Percentiles rank a stretch among this genome's conserved stretches.
These are phyloP conservation scores for Rhagonycha lutea DNA, from an alignment of 2,888 invertebrate species.

Conservation along the genomic window DNA sequence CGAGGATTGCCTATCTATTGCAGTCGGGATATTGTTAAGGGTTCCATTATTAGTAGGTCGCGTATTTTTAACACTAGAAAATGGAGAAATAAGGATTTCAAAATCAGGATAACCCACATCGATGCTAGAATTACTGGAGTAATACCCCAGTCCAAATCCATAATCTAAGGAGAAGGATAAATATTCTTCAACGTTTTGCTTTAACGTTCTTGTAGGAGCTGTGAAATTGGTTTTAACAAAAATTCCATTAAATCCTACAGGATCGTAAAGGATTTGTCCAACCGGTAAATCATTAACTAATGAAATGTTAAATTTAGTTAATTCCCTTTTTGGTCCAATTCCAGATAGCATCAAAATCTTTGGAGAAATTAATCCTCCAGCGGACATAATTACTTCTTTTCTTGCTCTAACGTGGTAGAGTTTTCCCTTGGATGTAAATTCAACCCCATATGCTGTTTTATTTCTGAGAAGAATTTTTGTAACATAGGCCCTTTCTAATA, in stretches of 20 bases:
- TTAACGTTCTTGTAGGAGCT: not conserved
- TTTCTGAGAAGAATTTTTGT: not conserved
- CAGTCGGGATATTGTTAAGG: no score
- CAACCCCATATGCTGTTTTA: not conserved
- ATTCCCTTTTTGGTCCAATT: not conserved
- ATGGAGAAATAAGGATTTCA: no score
- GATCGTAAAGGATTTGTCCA: not conserved
- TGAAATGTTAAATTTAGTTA: not conserved
- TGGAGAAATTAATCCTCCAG: not conserved
- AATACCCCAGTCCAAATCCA: no score
- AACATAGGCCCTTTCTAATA: not conserved
- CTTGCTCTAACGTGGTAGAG: not conserved
- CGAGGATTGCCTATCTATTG: not conserved
- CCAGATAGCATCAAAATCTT: not conserved
- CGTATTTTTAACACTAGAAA: not conserved
- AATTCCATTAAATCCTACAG: not conserved
- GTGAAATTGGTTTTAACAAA: not conserved
- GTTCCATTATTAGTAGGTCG: slow-evolving; percentile 35
- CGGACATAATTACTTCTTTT: not conserved
- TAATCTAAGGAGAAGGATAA: not conserved
- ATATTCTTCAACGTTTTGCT: not conserved
- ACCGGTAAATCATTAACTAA: not conserved
- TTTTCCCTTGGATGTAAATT: not conserved
- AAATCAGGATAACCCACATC: no score
- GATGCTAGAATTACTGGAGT: no score